Evolutionary conservation across 2,113 vertebrate genomes (phyloP).

Genomic region (Numida meleagris): DNA sequence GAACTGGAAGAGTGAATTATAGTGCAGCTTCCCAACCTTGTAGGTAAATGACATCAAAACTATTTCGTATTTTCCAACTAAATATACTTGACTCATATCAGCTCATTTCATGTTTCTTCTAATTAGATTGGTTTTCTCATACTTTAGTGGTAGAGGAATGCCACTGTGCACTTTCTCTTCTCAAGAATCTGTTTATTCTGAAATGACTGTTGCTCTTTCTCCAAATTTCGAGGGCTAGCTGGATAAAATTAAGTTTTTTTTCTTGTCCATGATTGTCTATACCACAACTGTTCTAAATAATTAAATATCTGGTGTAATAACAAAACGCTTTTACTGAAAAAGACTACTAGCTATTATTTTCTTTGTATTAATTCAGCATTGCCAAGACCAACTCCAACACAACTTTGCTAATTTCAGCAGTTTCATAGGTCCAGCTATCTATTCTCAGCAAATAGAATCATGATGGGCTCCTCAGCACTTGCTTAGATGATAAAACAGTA

Average conservation of each 20-base stretch:
- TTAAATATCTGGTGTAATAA: neutral
- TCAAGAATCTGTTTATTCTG: neutral
- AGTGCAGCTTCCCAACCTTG: neutral
- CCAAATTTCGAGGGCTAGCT: neutral
- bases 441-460: neutral
- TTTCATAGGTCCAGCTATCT: fast-evolving
- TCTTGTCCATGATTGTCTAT: neutral
- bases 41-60: neutral
- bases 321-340: neutral
- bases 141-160: neutral
- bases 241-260: neutral
- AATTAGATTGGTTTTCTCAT: neutral
- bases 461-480: neutral
- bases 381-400: neutral
- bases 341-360: neutral
- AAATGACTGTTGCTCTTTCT: neutral
- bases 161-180: neutral
- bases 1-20: neutral
- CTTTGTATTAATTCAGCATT: neutral
- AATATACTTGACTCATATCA: neutral
- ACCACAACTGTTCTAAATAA: neutral
- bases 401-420: neutral
- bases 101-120: neutral
- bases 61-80: neutral
- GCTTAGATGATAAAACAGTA: neutral